A percentile compares a stretch with the other conserved stretches of the same genome.
Conservation (phyloP, 2,888 invertebrate species). For the Fragum whitleyi region DNA sequence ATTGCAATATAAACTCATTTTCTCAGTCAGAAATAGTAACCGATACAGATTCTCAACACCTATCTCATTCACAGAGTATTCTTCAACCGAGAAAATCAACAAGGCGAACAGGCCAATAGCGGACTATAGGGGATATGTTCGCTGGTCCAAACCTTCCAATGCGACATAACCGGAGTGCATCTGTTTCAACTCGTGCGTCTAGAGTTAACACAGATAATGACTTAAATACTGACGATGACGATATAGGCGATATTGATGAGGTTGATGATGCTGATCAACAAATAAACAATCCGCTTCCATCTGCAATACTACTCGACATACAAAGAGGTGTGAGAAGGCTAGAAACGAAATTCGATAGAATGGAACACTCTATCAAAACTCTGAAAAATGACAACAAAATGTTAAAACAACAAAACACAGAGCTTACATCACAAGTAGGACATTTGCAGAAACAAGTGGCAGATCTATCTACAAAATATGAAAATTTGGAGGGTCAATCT, state of each 20-base stretch:
- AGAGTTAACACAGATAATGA: neutral
- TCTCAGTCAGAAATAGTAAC: neutral
- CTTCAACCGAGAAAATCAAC: neutral
- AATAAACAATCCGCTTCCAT: neutral
- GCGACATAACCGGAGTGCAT: neutral
- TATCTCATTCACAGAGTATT: neutral
- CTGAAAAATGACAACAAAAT: neutral
- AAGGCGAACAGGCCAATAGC: neutral
- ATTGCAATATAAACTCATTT: neutral
- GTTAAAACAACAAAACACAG: neutral
- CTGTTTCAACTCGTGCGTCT: neutral
- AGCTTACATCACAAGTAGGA: neutral
- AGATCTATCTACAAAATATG: neutral
- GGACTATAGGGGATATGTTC: neutral
- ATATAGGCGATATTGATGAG: neutral
- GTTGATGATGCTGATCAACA: neutral
- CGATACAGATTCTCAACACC: neutral
- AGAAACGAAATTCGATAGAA: neutral
- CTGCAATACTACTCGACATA: neutral
- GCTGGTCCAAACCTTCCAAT: neutral
- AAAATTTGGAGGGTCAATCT: slow-evolving; percentile 4
- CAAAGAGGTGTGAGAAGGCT: neutral
- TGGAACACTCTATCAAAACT: neutral
- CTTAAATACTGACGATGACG: neutral
- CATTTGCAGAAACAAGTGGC: neutral